Conservation (phyloP, 2,888 invertebrate species). For the Anticlea derivata region DNA sequence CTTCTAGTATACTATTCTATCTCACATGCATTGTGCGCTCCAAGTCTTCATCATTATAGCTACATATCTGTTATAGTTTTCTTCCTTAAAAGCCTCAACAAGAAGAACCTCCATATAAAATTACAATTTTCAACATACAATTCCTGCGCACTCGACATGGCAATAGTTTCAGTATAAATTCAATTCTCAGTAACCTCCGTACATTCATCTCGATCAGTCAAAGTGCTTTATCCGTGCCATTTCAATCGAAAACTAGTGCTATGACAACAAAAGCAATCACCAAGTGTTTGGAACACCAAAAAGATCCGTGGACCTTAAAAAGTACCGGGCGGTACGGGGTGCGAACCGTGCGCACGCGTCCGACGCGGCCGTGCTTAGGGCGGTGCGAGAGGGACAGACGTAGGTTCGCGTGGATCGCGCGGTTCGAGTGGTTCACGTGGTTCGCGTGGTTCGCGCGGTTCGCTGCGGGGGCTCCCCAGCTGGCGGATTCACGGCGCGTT, state of each 20-base stretch:
- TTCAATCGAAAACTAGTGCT: slow-evolving; percentile 32
- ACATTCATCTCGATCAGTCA: slow-evolving; percentile 10
- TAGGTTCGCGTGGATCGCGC: slow-evolving; percentile 20
- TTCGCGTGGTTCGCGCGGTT: slow-evolving; percentile 25
- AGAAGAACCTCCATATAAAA: slow-evolving; percentile 13
- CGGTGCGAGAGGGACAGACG: slow-evolving; percentile 1
- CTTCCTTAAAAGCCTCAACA: slow-evolving; percentile 13
- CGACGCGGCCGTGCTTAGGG: background rate
- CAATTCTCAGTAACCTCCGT: slow-evolving; percentile 1
- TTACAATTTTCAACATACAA: no score
- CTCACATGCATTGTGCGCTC: slow-evolving; percentile 81
- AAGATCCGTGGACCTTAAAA: slow-evolving; percentile 21
- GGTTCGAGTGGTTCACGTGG: slow-evolving; percentile 25
- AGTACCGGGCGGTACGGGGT: slow-evolving; percentile 18
- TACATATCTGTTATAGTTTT: slow-evolving; percentile 23
- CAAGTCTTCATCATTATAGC: slow-evolving; percentile 61
- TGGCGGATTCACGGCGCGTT: slow-evolving; percentile 51
- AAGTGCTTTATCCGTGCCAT: slow-evolving; percentile 15
- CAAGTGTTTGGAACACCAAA: slow-evolving; percentile 21
- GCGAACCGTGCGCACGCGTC: slow-evolving; percentile 12
- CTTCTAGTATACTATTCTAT: slow-evolving; percentile 61
- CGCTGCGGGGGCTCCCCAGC: slow-evolving; percentile 23
- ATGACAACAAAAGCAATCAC: slow-evolving; percentile 38
- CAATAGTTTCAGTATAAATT: slow-evolving; percentile 22
- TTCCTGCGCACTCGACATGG: slow-evolving; percentile 23